Evolutionary conservation across 2,888 invertebrate genomes (phyloP), one percentile per base, ranked within the genome.

Genomic region (Crematogaster levior): DNA sequence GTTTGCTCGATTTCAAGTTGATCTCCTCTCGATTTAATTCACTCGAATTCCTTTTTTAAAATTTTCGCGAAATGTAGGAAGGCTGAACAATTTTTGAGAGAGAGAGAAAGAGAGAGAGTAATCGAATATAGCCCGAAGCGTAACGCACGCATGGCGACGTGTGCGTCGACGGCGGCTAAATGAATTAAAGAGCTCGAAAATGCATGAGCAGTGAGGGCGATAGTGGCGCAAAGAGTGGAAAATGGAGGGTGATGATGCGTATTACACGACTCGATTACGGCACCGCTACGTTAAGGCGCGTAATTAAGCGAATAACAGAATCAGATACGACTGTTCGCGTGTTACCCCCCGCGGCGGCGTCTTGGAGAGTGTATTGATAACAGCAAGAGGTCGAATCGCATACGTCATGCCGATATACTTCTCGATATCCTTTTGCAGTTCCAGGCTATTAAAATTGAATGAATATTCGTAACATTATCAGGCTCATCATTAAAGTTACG

Each of bases 291-390:
- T 90, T 93, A 92, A 93, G 90, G 91, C 92, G 92, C 92, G 93
- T 93, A 93, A 93, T 93, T 93, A 93, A 93, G 92, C 93, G 93
- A 91, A 91, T 93, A 93, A 93, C 93, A 92, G 92, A 93, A 93
- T 93, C 93, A 93, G 93, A 93, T 93, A 93, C 89, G 92, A 93
- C 90, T 91, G 91, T 89, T 92, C 89, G 91, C 91, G 90, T 92
- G 92, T 80, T 87, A 86, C 90, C 91, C 90, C 92, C 90, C 84
- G 88, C 87, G 87, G 91, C 80, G 85, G 86, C 84, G 86, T 84
- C 88, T 85, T 84, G 75, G 74, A 79, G 66, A 83, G 81, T 85
- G 82, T 85, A 91, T 91, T 90, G 88, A 87, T 88, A 88, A 88
- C 89, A 82, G 53, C 82, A 79, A 46, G 24, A 82, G 65, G 80